phyloP scores from a whole-genome alignment of 30 jellyfish, hydroid and myxozoan species.

The Hydractinia symbiolongicarpus region DNA sequence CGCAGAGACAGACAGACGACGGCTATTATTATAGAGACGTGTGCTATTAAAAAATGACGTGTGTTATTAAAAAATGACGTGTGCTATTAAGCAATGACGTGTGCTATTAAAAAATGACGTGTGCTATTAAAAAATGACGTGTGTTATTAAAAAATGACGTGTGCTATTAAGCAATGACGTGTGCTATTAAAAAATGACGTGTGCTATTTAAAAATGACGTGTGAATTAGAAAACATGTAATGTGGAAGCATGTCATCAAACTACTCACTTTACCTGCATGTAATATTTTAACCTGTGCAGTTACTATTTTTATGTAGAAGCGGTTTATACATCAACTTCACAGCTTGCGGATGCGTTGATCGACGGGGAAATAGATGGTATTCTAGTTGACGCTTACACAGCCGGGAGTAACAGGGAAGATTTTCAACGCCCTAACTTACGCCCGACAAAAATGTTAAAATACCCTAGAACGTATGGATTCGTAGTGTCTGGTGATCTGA shows the following conservation, averaged over 20 bases:
- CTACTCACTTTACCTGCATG: background rate
- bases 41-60: no score
- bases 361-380: slow-evolving; percentile 1
- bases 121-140: no score
- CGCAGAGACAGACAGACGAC: no score
- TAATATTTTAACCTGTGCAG: background rate
- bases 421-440: background rate
- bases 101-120: no score
- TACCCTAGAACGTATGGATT: background rate
- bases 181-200: no score
- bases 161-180: no score
- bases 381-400: slow-evolving; percentile 1
- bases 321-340: background rate
- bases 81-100: no score
- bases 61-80: no score
- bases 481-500: no score
- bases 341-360: background rate
- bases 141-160: no score
- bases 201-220: no score
- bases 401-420: background rate
- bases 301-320: background rate
- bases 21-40: no score
- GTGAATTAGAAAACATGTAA: background rate
- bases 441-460: background rate
- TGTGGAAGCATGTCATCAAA: background rate